Base-by-base conservation (phyloP, 2,888 invertebrate species). In the Bugula neritina region DNA sequence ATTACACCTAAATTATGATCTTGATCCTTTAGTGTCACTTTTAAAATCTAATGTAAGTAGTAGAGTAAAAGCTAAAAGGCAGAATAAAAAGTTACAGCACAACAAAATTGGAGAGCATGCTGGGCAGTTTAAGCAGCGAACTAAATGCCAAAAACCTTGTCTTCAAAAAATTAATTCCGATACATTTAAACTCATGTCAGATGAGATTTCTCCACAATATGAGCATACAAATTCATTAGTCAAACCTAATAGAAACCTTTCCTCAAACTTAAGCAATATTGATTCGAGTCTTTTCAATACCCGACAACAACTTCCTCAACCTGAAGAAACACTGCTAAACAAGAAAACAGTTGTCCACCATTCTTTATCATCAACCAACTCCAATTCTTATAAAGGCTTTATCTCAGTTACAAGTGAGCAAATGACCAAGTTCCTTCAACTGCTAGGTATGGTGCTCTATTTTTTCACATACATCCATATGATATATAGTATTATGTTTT, bases 151-250 rank as follows among this genome's bases (percentile, higher is more conserved):
- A 29, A 25, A 31, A n/a, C 25, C 63, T 13, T 5, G 31, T 10
- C 63, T 63, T 63, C 63, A 63, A 13, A 25, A 63, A 63, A n/a
- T 63, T 1, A 31, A 34, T 27, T 13, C 34, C 3, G 63, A 63
- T 31, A 63, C 63, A 2, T 63, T 63, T n/a, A 63, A 27, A 21
- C 63, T 63, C n/a, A 21, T 27, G 10, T 31, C 63, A 63, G 63
- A 63, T 63, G 63, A 31, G 3, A 63, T 31, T 13, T 2, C 10
- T 5, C n/a, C 34, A 25, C 17, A 27, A n/a, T n/a, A n/a, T n/a
- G n/a, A n/a, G n/a, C n/a, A n/a, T n/a, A n/a, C n/a, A n/a, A n/a
- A n/a, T n/a, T n/a, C n/a, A n/a, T n/a, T n/a, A n/a, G n/a, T n/a
- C n/a, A n/a, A n/a, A n/a, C n/a, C n/a, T n/a, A n/a, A n/a, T n/a